These are phyloP conservation scores for Abrostola tripartita DNA, from an alignment of 2,888 invertebrate species.

Conservation along the genomic window DNA sequence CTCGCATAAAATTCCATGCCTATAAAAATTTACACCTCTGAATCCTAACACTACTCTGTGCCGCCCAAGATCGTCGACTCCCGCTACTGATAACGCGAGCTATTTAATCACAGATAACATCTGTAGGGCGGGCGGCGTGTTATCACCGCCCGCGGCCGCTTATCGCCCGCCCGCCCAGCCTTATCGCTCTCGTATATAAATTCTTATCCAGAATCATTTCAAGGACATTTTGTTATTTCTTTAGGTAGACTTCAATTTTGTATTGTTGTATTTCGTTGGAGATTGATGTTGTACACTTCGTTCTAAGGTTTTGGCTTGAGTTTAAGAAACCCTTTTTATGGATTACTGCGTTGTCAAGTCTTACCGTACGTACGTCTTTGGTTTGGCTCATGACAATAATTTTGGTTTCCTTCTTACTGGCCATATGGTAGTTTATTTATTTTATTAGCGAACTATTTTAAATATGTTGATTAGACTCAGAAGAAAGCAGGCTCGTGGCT, in stretches of 20 bases:
- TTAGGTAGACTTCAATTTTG: constrained; percentile 54
- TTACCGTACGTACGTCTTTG: no score
- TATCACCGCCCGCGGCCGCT: constrained; percentile 76
- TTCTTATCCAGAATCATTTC: constrained; percentile 68
- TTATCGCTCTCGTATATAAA: constrained; percentile 79
- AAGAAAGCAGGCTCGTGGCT: no score
- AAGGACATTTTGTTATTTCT: constrained; percentile 65
- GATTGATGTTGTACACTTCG: constrained; percentile 32
- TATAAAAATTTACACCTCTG: constrained; percentile 38
- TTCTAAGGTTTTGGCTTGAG: not conserved
- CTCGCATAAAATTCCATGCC: not conserved
- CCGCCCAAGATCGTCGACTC: constrained; percentile 72
- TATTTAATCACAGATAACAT: constrained; percentile 85
- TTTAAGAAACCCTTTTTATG: not conserved
- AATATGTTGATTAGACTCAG: no score
- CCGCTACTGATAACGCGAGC: constrained; percentile 76
- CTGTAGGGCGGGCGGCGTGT: constrained; percentile 76
- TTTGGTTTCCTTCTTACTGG: no score
- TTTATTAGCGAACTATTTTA: no score
- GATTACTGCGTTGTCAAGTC: no score
- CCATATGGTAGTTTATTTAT: no score
- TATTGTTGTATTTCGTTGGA: constrained; percentile 47
- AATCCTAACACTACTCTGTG: constrained; percentile 60
- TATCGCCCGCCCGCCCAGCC: constrained; percentile 74
- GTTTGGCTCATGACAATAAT: no score